Percentiles rank a stretch among this genome's conserved stretches.
phyloP scores from a whole-genome alignment of 2,888 invertebrate genomes.

The Polydrusus pterygomalis region DNA sequence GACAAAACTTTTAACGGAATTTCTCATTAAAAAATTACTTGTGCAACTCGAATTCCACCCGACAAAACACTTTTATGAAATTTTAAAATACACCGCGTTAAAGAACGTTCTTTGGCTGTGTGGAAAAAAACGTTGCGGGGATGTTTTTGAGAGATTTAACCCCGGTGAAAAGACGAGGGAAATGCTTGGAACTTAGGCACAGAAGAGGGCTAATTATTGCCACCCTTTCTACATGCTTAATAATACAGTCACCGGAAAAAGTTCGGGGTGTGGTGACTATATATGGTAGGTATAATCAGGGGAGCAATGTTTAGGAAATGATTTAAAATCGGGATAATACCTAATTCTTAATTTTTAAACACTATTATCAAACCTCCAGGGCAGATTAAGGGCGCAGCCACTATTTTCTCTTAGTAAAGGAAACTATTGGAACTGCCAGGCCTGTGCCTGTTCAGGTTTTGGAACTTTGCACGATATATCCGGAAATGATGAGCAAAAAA shows the following conservation, averaged over 20 bases:
- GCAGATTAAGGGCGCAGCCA: too few relatives aligned
- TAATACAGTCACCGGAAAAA: slow-evolving; percentile 58
- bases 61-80: not conserved
- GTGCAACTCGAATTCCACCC: not conserved
- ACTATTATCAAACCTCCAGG: too few relatives aligned
- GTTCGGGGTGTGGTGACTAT: slow-evolving; percentile 31
- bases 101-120: not conserved
- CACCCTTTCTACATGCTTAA: slow-evolving; percentile 65
- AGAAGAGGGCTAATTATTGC: slow-evolving; percentile 70
- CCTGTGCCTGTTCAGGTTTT: too few relatives aligned
- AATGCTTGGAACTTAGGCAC: slow-evolving; percentile 63
- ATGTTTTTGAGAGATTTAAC: slow-evolving; percentile 51
- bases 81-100: slow-evolving; percentile 14
- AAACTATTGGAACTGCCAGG: too few relatives aligned
- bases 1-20: not conserved
- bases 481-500: too few relatives aligned
- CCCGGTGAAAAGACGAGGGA: slow-evolving; percentile 51
- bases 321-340: too few relatives aligned
- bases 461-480: too few relatives aligned
- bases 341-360: too few relatives aligned
- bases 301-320: not conserved
- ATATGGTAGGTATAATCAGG: slow-evolving; percentile 46
- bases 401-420: too few relatives aligned
- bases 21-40: not conserved
- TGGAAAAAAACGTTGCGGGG: slow-evolving; percentile 39